These are phyloP conservation scores for Eudasyphora cyanicolor DNA, from an alignment of 2,888 invertebrate species.

Conservation along the genomic window DNA sequence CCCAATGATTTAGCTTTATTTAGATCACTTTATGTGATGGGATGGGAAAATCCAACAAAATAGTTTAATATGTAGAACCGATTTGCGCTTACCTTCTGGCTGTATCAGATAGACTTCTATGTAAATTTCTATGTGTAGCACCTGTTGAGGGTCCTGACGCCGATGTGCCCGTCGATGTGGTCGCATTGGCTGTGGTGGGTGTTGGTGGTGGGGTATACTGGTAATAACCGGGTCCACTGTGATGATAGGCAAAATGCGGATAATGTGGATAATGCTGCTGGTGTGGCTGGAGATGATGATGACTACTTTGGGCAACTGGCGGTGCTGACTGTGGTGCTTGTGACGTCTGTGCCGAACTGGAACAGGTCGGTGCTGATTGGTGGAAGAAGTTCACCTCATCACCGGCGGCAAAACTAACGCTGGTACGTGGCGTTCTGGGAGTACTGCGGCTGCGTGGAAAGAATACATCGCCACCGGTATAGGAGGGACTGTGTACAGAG, in stretches of 20 bases:
- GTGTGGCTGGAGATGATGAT: conserved; percentile 71
- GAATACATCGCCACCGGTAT: conserved; percentile 76
- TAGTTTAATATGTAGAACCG: not conserved
- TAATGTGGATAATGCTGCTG: conserved; percentile 69
- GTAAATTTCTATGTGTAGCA: conserved; percentile 68
- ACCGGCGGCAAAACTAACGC: conserved; percentile 74
- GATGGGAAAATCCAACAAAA: not conserved
- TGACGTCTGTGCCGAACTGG: conserved; percentile 67
- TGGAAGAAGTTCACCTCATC: conserved; percentile 77
- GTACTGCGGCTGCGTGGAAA: conserved; percentile 77
- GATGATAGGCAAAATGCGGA: conserved; percentile 68
- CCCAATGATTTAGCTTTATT: not conserved
- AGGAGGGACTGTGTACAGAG: conserved; percentile 75
- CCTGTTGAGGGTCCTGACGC: conserved; percentile 49
- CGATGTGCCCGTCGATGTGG: conserved; percentile 53
- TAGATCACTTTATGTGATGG: not conserved
- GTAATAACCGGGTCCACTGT: conserved; percentile 65
- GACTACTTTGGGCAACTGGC: conserved; percentile 71
- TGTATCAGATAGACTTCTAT: conserved; percentile 77
- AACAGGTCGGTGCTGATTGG: conserved; percentile 65
- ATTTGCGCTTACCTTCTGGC: conserved; percentile 77
- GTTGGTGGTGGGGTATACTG: conserved; percentile 77
- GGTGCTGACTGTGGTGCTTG: conserved; percentile 77
- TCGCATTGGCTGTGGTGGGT: conserved; percentile 71
- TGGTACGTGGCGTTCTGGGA: conserved; percentile 77